Evolutionary conservation across 2,797 vertebrate species (phyloP).

Genomic region (Gambusia yucatana): DNA sequence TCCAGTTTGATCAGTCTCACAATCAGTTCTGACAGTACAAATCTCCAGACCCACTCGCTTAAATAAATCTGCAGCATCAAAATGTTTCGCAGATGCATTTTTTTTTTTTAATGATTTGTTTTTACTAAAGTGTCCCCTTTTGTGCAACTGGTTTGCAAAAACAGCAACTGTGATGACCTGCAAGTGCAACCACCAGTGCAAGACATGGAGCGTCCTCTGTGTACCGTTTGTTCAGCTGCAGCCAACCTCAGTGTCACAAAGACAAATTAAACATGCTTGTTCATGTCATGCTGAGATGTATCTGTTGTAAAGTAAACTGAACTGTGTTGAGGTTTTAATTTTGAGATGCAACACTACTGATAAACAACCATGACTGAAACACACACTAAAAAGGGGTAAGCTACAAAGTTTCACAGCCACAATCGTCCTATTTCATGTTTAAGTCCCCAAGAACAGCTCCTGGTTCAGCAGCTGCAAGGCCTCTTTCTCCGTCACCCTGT

Average conservation of each 20-base stretch:
- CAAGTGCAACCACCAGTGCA: constrained; percentile 2
- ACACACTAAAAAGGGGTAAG: constrained; percentile 1
- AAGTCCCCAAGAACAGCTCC: constrained; percentile 27
- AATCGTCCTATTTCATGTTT: constrained; percentile 37
- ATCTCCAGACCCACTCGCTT: constrained; percentile 1
- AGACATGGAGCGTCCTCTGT: constrained; percentile 23
- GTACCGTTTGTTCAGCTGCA: constrained; percentile 29
- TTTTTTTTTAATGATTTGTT: neutral
- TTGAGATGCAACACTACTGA: constrained; percentile 43
- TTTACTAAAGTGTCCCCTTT: constrained; percentile 12
- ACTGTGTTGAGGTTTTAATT: constrained; percentile 42
- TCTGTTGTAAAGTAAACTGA: constrained; percentile 40
- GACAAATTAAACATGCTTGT: constrained; percentile 42
- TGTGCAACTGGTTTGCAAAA: constrained; percentile 38
- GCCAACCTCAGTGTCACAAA: constrained; percentile 10
- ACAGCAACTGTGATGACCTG: constrained; percentile 24
- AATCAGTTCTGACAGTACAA: constrained; percentile 31
- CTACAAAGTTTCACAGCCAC: constrained; percentile 52
- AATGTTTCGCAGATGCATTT: constrained; percentile 5
- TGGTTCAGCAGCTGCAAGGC: constrained; percentile 17
- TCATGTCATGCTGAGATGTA: constrained; percentile 47
- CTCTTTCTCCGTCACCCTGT: constrained; percentile 5
- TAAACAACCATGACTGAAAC: constrained; percentile 34
- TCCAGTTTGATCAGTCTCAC: constrained; percentile 36
- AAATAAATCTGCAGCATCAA: constrained; percentile 45